A percentile compares a stretch with the other conserved stretches of the same genome.
These are phyloP conservation scores for Haliclona indistincta DNA, from an alignment of 37 sponge, comb jelly and placozoan genomes.

Conservation along the genomic window DNA sequence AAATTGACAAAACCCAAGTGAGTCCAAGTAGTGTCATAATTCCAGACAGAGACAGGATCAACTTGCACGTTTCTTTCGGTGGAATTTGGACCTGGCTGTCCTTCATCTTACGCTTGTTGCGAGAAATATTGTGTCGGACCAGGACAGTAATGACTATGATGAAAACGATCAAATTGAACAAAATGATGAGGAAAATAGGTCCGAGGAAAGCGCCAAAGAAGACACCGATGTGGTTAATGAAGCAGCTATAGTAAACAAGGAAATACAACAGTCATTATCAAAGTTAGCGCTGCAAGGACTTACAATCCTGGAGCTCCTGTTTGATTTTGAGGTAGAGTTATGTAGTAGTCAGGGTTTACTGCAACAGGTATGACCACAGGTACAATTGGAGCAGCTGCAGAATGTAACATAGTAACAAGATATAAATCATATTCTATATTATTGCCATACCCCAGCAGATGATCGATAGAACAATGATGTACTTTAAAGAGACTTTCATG, in stretches of 20 bases:
- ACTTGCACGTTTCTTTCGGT: no score
- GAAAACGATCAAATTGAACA: background rate
- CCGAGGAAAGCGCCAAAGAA: background rate
- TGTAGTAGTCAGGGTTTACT: background rate
- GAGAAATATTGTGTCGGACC: background rate
- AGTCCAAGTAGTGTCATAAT: background rate
- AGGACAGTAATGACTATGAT: background rate
- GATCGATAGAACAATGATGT: conserved; percentile 30
- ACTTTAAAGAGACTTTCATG: conserved; percentile 5
- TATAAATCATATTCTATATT: background rate
- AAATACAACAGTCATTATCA: background rate
- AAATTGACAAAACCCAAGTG: background rate
- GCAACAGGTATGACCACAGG: background rate
- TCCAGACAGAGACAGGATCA: background rate
- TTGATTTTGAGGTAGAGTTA: background rate
- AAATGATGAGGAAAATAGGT: background rate
- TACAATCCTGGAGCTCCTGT: background rate
- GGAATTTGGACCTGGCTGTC: no score
- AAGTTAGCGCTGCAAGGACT: no score
- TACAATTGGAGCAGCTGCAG: background rate
- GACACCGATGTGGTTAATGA: background rate
- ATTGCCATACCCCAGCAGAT: conserved; percentile 12
- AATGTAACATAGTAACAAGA: background rate
- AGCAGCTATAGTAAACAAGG: background rate
- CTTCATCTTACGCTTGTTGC: background rate